Percentiles rank a stretch among this genome's conserved stretches.
These are phyloP conservation scores for Xestobium rufovillosum DNA, from an alignment of 2,888 invertebrate species.

Conservation along the genomic window DNA sequence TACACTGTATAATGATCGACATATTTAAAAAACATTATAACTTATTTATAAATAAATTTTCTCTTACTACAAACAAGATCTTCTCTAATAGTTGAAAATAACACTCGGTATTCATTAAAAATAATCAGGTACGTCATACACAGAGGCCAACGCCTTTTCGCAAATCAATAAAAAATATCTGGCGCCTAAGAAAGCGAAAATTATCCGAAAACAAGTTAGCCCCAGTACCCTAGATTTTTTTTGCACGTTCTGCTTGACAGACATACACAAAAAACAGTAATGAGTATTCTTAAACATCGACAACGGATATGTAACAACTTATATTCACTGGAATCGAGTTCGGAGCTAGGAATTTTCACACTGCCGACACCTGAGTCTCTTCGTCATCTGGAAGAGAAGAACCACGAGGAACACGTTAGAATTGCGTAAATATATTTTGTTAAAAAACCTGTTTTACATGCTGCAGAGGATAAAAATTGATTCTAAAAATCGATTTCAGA, in stretches of 20 bases:
- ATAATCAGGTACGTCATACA: conserved; percentile 32
- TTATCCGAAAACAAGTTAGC: conserved; percentile 19
- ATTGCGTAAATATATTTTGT: no score
- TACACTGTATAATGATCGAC: conserved; percentile 6
- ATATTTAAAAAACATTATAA: conserved; percentile 13
- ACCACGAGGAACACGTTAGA: no score
- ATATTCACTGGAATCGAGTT: conserved; percentile 28
- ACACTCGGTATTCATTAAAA: conserved; percentile 21
- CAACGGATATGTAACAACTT: conserved; percentile 26
- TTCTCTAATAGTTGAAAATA: conserved; percentile 19
- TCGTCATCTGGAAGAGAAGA: conserved; percentile 53
- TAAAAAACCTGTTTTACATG: no score
- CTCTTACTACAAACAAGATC: conserved; percentile 23
- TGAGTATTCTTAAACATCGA: conserved; percentile 22
- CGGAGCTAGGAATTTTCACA: conserved; percentile 38
- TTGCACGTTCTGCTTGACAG: conserved; percentile 27
- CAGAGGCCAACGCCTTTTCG: conserved; percentile 25
- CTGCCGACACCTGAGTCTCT: conserved; percentile 59
- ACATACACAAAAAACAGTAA: conserved; percentile 30
- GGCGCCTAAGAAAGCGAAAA: conserved; percentile 6
- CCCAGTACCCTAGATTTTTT: conserved; percentile 29
- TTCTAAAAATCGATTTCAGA: no score
- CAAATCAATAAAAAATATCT: not conserved
- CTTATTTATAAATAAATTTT: conserved; percentile 16
- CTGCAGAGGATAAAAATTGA: no score